These are phyloP conservation scores for Channa maculata DNA, from an alignment of 2,113 vertebrate genomes.

Conservation along the genomic window DNA sequence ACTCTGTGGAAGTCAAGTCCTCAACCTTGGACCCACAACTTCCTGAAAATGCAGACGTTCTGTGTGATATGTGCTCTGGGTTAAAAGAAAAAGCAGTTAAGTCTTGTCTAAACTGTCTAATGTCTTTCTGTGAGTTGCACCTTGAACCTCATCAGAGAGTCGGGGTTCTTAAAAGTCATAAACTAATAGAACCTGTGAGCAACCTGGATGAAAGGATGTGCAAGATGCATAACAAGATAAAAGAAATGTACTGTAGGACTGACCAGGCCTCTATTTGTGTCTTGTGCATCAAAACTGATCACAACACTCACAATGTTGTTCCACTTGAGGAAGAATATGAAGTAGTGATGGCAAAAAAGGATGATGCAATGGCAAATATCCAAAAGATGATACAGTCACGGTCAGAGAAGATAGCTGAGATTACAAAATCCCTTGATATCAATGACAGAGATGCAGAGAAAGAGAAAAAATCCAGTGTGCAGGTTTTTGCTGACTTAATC, in stretches of 20 bases:
- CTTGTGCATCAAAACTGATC: constrained; percentile 54
- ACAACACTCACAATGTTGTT: constrained; percentile 42
- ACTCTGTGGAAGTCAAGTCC: not conserved
- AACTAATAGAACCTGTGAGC: constrained; percentile 38
- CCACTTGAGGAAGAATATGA: constrained; percentile 48
- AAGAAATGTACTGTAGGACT: constrained; percentile 50
- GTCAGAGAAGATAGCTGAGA: constrained; percentile 26
- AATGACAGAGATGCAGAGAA: constrained; percentile 1
- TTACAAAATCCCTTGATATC: not conserved
- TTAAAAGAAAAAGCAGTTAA: constrained; percentile 81
- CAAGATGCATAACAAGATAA: constrained; percentile 32
- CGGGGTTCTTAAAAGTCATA: constrained; percentile 44
- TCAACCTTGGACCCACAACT: not conserved
- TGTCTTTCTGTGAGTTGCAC: constrained; percentile 53
- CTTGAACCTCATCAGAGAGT: constrained; percentile 55
- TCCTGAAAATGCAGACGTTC: not conserved
- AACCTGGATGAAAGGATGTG: constrained; percentile 53
- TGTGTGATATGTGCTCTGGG: constrained; percentile 84
- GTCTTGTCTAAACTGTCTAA: constrained; percentile 46
- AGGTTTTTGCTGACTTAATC: constrained; percentile 42
- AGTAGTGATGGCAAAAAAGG: constrained; percentile 17
- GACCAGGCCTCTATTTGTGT: constrained; percentile 43
- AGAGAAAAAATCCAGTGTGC: constrained; percentile 14
- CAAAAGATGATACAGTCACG: constrained; percentile 8
- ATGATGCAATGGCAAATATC: not conserved